Percentiles rank a stretch among this genome's conserved stretches.
Evolutionary conservation across 1,140 invertebrate species (phyloP).

Genomic region (Nymphalis io): DNA sequence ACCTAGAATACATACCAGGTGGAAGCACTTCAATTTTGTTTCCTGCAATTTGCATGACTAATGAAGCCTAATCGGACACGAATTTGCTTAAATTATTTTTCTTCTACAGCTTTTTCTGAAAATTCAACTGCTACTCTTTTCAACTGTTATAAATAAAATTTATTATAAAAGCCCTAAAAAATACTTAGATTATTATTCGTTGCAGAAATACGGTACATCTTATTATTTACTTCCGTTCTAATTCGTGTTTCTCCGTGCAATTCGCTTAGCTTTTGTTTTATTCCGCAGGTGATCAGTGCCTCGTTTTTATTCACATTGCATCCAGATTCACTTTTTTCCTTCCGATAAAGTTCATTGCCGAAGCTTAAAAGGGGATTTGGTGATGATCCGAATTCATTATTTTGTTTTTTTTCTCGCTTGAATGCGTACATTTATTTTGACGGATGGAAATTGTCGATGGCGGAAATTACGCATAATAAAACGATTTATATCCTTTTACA

Average conservation of each 20-base stretch:
- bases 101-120: not conserved
- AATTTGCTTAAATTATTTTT: constrained; percentile 3
- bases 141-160: not conserved
- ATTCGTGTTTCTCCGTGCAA: not conserved
- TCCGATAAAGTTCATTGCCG: constrained; percentile 11
- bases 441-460: constrained; percentile 15
- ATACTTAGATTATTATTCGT: not conserved
- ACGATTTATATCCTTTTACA: not conserved
- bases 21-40: not conserved
- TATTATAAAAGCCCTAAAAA: not conserved
- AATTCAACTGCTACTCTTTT: not conserved
- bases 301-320: constrained; percentile 22
- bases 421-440: constrained; percentile 16
- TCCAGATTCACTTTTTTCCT: constrained; percentile 13
- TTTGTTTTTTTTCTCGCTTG: constrained; percentile 15
- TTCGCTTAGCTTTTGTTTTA: not conserved
- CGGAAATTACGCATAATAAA: constrained; percentile 9
- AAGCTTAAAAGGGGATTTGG: not conserved
- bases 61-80: not conserved
- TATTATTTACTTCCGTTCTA: not conserved
- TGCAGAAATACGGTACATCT: not conserved
- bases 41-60: not conserved
- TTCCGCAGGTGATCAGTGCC: constrained; percentile 6
- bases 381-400: constrained; percentile 24
- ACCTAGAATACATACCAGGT: not conserved